These are phyloP conservation scores for Hemicrepidius hirtus DNA, from an alignment of 2,888 invertebrate genomes.

Conservation along the genomic window DNA sequence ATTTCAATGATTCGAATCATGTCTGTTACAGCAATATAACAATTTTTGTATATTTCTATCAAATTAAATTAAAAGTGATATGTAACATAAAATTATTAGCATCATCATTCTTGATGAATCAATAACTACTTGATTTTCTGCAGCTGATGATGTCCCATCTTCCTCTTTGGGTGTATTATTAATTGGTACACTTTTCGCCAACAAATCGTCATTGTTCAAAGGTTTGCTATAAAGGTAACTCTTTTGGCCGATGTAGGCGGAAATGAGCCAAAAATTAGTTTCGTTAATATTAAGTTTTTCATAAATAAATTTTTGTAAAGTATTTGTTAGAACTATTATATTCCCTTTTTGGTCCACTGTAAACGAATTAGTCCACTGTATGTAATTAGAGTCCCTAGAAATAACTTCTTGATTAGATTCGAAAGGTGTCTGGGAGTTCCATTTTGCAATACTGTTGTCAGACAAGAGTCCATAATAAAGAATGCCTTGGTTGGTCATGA, in stretches of 20 bases:
- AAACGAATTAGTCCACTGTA: constrained; percentile 85
- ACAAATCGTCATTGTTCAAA: not conserved
- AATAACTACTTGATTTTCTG: too few relatives aligned
- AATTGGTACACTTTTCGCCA: too few relatives aligned
- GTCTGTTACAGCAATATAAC: too few relatives aligned
- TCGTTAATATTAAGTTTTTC: constrained; percentile 76
- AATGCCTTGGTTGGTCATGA: constrained; percentile 81
- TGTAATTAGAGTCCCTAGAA: constrained; percentile 79
- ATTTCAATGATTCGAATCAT: too few relatives aligned
- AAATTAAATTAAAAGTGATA: too few relatives aligned
- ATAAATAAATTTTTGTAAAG: constrained; percentile 79
- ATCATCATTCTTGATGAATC: too few relatives aligned
- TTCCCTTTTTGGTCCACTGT: constrained; percentile 80
- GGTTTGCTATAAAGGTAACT: constrained; percentile 79
- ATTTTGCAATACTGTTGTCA: constrained; percentile 81
- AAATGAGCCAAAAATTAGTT: constrained; percentile 81
- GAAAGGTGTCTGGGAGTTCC: constrained; percentile 79
- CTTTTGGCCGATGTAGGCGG: constrained; percentile 76
- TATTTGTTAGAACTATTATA: constrained; percentile 81
- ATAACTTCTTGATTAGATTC: constrained; percentile 78
- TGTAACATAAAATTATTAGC: too few relatives aligned
- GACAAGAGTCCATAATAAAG: constrained; percentile 83
- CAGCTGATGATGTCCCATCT: too few relatives aligned
- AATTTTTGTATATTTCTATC: too few relatives aligned
- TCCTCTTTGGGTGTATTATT: too few relatives aligned